A percentile compares a stretch with the other conserved stretches of the same genome.
phyloP scores from a whole-genome alignment of 2,113 vertebrate species.

The Bubo scandiacus region DNA sequence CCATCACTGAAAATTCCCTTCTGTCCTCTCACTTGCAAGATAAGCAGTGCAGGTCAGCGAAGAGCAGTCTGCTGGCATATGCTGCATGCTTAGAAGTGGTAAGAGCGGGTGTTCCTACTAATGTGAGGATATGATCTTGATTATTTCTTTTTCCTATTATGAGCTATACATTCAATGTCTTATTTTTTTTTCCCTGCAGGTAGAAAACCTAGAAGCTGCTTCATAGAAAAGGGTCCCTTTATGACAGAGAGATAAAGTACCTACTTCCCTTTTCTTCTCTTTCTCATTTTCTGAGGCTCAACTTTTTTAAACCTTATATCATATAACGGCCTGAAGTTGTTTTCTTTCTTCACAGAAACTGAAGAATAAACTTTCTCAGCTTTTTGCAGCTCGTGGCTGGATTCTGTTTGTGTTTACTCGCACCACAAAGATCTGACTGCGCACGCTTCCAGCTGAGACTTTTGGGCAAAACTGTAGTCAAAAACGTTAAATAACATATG shows the following conservation, averaged over 20 bases:
- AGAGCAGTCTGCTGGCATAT: not conserved
- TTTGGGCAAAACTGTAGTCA: not conserved
- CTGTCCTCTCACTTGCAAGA: not conserved
- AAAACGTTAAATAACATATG: not conserved
- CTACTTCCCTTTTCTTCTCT: not conserved
- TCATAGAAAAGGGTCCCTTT: not conserved
- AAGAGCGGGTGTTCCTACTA: not conserved
- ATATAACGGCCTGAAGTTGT: not conserved
- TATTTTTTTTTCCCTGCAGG: not conserved
- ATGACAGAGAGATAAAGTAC: not conserved
- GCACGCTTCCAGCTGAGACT: not conserved
- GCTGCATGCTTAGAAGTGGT: accelerated
- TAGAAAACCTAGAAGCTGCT: not conserved
- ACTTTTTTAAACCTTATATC: not conserved
- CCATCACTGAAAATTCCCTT: not conserved
- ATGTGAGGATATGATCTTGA: not conserved
- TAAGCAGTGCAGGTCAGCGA: not conserved
- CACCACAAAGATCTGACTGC: not conserved
- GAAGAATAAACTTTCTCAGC: slow-evolving; percentile 5
- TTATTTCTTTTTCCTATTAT: not conserved
- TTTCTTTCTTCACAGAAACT: not conserved
- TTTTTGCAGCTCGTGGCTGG: not conserved
- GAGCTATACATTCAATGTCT: not conserved
- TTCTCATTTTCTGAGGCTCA: not conserved
- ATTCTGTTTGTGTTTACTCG: not conserved